Base-by-base conservation (phyloP, 1,140 invertebrate genomes). In the Leptopilina clavipes region DNA sequence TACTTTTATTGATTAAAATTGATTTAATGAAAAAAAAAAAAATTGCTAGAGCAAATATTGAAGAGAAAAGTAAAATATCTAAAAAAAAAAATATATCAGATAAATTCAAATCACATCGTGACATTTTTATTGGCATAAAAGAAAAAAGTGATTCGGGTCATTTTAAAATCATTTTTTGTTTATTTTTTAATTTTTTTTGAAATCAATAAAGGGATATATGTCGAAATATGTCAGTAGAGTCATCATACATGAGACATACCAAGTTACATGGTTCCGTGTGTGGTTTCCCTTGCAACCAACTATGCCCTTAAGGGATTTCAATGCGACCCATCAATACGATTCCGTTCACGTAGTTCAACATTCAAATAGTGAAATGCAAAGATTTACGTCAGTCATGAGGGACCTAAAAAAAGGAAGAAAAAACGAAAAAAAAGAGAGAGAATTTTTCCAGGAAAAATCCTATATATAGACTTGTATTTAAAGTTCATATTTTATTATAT, bases 241-340 rank as follows among this genome's bases (percentile, higher is more conserved):
- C 14, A 52, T 52, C 14, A 52, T 31, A 31, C 25, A 31, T 17
- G 48, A 14, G 43, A 48, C 56, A 59, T 59, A 1, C 25, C 25
- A 22, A 65, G 14, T 22, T 37, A 25, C 25, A 65, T 37, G 22
- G 22, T 65, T 65, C n/a, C 8, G 6, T n/a, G 22, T n/a, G 59
- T n/a, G 59, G 59, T 65, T 31, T 65, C 59, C 25, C 59, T 31
- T 54, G 11, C 25, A 65, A 31, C 59, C 12, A 37, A 8, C 59
- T 31, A 31, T 31, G 56, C 56, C 56, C 56, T 37, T 65, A 65
- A 31, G 56, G 56, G 56, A 11, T 65, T 59, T 65, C 12, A 65
- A 65, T 65, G 56, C 22, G 3, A 59, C 9, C 10, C 25, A 31
- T 65, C 56, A 65, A 65, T 65, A 25, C 25, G 56, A 31, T 65